Conservation (phyloP, 2,113 vertebrate genomes). For the Dendrocopos noguchii region DNA sequence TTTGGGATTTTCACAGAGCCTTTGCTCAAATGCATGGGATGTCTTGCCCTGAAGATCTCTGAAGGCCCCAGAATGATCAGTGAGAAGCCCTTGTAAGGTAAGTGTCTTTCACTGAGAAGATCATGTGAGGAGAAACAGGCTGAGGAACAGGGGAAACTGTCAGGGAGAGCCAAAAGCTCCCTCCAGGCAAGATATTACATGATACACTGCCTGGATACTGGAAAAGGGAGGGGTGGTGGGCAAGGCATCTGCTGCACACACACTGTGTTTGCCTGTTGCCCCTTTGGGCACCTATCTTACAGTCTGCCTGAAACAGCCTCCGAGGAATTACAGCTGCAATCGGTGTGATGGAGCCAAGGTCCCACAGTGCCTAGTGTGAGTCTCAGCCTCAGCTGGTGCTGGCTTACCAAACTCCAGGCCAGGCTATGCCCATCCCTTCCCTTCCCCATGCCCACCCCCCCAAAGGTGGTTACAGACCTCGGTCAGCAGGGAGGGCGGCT, state of each 20-base stretch:
- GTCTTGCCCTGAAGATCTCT: not conserved
- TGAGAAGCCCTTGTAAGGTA: not conserved
- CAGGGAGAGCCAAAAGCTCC: not conserved
- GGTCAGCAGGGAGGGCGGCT: slow-evolving; percentile 75
- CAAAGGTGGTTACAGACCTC: slow-evolving; percentile 74
- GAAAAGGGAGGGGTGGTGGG: not conserved
- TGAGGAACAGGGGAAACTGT: not conserved
- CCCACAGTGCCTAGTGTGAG: not conserved
- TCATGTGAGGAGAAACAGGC: not conserved
- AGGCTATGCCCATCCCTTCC: not conserved
- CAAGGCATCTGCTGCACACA: not conserved
- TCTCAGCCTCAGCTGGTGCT: not conserved
- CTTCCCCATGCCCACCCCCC: accelerated
- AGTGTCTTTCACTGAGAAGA: not conserved
- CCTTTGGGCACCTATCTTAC: not conserved
- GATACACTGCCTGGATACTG: not conserved
- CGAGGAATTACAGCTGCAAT: not conserved
- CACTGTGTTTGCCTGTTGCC: accelerated
- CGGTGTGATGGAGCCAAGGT: not conserved
- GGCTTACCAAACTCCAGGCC: not conserved
- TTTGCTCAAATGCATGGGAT: not conserved
- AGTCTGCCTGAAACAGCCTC: not conserved
- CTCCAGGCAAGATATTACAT: not conserved
- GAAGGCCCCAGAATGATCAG: not conserved
- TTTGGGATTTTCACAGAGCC: not conserved